Conservation (phyloP, 2,888 invertebrate genomes). For the Bembecia ichneumoniformis region DNA sequence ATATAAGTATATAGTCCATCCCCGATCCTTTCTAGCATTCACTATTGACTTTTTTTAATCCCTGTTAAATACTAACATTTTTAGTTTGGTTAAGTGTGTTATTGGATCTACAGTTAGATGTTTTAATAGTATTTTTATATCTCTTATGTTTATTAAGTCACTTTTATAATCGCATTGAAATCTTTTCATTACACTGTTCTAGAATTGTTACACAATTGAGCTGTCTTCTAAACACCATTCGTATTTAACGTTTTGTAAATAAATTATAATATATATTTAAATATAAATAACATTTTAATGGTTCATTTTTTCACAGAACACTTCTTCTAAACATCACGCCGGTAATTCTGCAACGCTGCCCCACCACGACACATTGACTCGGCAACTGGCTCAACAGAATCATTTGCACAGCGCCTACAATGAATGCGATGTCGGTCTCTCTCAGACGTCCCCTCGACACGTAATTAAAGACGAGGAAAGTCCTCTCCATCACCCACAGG, state of each 20-base stretch:
- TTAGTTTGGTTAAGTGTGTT: too few species aligned
- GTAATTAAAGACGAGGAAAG: slow-evolving; percentile 55
- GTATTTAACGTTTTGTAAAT: neutral
- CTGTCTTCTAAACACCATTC: slow-evolving; percentile 12
- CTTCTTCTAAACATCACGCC: slow-evolving; percentile 85
- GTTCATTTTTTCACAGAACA: slow-evolving; percentile 74
- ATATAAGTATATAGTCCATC: too few species aligned
- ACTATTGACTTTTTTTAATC: too few species aligned
- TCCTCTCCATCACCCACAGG: slow-evolving; percentile 52
- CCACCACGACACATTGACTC: slow-evolving; percentile 74
- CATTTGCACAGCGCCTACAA: slow-evolving; percentile 70
- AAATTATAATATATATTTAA: neutral
- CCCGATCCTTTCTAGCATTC: too few species aligned
- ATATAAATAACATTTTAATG: neutral
- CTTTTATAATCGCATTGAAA: too few species aligned
- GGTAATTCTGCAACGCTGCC: slow-evolving; percentile 77
- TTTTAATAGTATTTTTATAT: too few species aligned
- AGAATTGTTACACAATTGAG: slow-evolving; percentile 12
- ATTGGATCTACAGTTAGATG: too few species aligned
- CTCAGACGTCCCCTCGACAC: slow-evolving; percentile 63
- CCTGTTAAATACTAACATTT: too few species aligned
- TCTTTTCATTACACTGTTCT: too few species aligned
- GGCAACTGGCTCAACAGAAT: slow-evolving; percentile 57
- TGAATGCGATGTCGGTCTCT: slow-evolving; percentile 60
- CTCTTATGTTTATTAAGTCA: too few species aligned